These are phyloP conservation scores for Endomychus coccineus DNA, from an alignment of 2,888 invertebrate species.

Conservation along the genomic window DNA sequence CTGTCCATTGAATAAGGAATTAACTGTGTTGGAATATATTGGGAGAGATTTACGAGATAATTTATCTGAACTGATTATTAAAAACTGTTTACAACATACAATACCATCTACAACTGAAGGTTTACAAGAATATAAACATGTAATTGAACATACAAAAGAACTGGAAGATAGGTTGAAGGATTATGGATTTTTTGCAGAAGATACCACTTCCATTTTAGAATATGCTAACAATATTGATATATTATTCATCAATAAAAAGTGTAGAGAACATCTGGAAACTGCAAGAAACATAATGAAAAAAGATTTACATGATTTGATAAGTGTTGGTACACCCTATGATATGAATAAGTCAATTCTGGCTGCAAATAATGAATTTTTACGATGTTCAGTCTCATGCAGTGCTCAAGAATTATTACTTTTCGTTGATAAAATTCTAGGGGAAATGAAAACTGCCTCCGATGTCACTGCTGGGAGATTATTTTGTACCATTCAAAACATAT, in stretches of 20 bases:
- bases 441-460: slow-evolving; percentile 56
- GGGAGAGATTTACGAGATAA: slow-evolving; percentile 51
- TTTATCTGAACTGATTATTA: slow-evolving; percentile 59
- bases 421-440: slow-evolving; percentile 57
- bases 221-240: slow-evolving; percentile 69
- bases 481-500: slow-evolving; percentile 62
- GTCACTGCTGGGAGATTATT: slow-evolving; percentile 59
- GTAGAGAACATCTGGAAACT: slow-evolving; percentile 59
- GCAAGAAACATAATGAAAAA: slow-evolving; percentile 70
- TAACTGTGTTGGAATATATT: slow-evolving; percentile 49
- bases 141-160: slow-evolving; percentile 56
- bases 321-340: slow-evolving; percentile 45
- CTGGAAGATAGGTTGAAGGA: slow-evolving; percentile 58
- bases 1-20: slow-evolving; percentile 41
- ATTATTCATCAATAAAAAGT: slow-evolving; percentile 69
- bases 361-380: slow-evolving; percentile 47
- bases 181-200: slow-evolving; percentile 52
- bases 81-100: slow-evolving; percentile 66
- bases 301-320: slow-evolving; percentile 67
- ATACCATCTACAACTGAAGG: slow-evolving; percentile 71
- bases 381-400: slow-evolving; percentile 55
- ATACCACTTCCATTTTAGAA: slow-evolving; percentile 53
- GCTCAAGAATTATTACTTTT: slow-evolving; percentile 58
- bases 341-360: slow-evolving; percentile 44
- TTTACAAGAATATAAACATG: slow-evolving; percentile 55